These are phyloP conservation scores for Ariolimax columbianus DNA, from an alignment of 2,888 invertebrate species.

Conservation along the genomic window DNA sequence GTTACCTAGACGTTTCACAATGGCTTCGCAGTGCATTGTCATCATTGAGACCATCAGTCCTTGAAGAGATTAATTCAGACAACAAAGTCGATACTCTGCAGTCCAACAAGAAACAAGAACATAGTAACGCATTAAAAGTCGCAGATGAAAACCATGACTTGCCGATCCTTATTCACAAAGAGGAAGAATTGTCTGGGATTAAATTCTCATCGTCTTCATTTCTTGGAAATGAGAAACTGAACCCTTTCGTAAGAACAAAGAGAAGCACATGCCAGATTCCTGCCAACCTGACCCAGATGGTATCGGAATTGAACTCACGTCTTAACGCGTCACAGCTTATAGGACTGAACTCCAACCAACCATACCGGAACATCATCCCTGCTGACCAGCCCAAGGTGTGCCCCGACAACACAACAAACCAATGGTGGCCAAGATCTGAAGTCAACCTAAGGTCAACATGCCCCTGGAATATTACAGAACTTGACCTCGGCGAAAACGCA, in stretches of 20 bases:
- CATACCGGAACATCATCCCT: neutral
- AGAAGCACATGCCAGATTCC: slow-evolving; percentile 26
- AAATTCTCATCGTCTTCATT: neutral
- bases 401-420: neutral
- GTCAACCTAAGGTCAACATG: slow-evolving; percentile 26
- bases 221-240: neutral
- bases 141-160: neutral
- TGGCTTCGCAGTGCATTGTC: neutral
- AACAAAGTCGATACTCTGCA: neutral
- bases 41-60: neutral
- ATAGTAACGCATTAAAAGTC: neutral
- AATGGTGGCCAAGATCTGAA: neutral
- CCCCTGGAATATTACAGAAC: slow-evolving; percentile 19
- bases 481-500: slow-evolving; percentile 1
- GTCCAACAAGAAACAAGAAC: neutral
- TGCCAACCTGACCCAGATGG: slow-evolving; percentile 4
- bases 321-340: neutral
- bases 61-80: neutral
- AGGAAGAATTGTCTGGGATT: neutral
- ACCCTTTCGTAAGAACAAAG: slow-evolving; percentile 44
- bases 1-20: neutral
- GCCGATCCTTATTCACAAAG: neutral
- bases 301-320: slow-evolving; percentile 23
- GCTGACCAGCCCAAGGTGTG: neutral
- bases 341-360: neutral